Base-by-base conservation (phyloP, 2,797 vertebrate species). In the Dendrocincla fuliginosa region DNA sequence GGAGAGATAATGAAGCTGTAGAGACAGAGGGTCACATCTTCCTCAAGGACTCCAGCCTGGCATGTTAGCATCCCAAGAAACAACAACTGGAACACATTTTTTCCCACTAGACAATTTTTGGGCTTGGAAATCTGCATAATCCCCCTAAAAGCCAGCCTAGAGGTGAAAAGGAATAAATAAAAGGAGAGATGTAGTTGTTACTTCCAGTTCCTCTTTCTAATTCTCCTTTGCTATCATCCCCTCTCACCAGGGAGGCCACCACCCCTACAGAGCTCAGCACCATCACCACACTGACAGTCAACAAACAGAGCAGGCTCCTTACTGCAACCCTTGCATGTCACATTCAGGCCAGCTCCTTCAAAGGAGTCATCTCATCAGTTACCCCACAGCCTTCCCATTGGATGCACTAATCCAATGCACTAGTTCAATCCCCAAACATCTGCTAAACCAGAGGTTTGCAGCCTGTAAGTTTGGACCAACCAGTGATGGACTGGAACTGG, bases 211-310 rank as follows among this genome's bases (percentile, higher is more conserved):
- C 8, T 86, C 16, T n/a, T 78, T 93, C 73, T 49, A 65, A 24
- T 23, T 71, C 33, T 70, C 44, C 37, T 81, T 64, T 80, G 19
- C 30, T 65, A 33, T 20, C 22, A 37, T 41, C 8, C 22, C 5
- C 16, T 56, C 19, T 53, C 56, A 71, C 53, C 39, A 56, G 44
- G 37, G 39, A 37, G 22, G 35, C 10, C 53, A 71, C 13, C 24
- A 69, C 2, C 8, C 4, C 3, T 4, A 0, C 0, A 13, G 61
- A 6, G 41, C 70, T 87, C 63, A 69, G 59, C 24, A 49, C 9
- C 27, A 27, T 49, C 13, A 1, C 16, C 41, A 42, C 33, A 17
- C 11, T 56, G 37, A 46, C 13, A 15, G 9, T 10, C n/a, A 75
- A 35, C 46, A 52, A 73, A 67, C 37, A 71, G 33, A 37, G 25